These are phyloP conservation scores for Spialia ferax DNA, from an alignment of 2,888 invertebrate species.

Conservation along the genomic window DNA sequence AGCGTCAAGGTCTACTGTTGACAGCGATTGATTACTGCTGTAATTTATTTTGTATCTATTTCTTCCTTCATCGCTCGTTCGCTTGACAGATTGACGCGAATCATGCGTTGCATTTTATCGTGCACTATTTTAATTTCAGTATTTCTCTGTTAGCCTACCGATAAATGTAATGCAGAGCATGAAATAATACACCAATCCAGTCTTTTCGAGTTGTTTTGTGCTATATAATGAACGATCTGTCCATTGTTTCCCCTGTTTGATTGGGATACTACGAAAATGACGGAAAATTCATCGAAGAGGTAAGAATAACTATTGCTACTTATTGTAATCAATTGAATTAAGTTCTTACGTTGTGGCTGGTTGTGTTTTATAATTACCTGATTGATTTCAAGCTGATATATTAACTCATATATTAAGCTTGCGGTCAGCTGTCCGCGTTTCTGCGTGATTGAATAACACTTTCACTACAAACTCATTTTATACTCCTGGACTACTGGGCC, in stretches of 20 bases:
- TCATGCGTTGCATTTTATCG: constrained; percentile 49
- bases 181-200: constrained; percentile 45
- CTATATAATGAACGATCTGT: constrained; percentile 63
- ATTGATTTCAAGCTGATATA: constrained; percentile 23
- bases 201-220: constrained; percentile 15
- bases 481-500: not conserved
- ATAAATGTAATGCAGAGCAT: constrained; percentile 46
- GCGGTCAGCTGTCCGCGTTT: constrained; percentile 29
- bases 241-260: constrained; percentile 54
- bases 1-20: not conserved
- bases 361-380: constrained; percentile 21
- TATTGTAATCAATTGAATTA: constrained; percentile 39
- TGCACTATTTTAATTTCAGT: constrained; percentile 41
- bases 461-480: constrained; percentile 31
- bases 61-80: not conserved
- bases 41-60: not conserved
- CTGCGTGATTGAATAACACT: constrained; percentile 24
- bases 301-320: constrained; percentile 56
- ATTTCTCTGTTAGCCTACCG: constrained; percentile 41
- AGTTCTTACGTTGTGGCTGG: constrained; percentile 25
- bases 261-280: constrained; percentile 70
- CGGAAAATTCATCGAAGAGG: constrained; percentile 83
- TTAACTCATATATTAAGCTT: constrained; percentile 8
- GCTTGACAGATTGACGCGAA: constrained; percentile 31
- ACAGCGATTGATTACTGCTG: not conserved